Evolutionary conservation across 1,140 invertebrate genomes (phyloP), one percentile per base, ranked within the genome.

Genomic region (Hypsibius dujardini): DNA sequence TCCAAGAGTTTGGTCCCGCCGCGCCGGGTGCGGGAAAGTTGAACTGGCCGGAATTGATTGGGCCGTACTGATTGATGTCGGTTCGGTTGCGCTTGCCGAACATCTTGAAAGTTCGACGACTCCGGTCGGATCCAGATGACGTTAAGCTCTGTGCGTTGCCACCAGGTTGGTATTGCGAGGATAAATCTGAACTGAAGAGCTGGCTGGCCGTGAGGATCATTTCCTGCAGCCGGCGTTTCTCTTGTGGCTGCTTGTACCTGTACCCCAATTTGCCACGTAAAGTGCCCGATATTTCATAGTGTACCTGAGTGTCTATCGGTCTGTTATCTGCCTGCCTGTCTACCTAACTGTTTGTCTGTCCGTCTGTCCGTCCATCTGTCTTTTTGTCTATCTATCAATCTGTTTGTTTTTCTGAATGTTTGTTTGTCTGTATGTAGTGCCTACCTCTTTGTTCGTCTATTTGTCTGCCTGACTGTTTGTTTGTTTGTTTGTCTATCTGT

Each of bases 21-120:
- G 12, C 12, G 42, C 45, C 7, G 3, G 12, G 12, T 12, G 12
- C 45, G 62, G 12, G 12, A 42, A 3, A 7, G 42, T 12, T 42
- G 62, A 15, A 67, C 12, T 12, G 42, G 3, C 12, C 12, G 12
- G 12, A 67, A 42, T 3, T 42, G 42, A 12, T 42, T 15, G 12
- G 62, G 12, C 45, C 12, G 62, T 12, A 67, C 0, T 12, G 12
- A 42, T 42, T 42, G 42, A 7, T 67, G 62, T 12, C 42, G 12
- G 12, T 67, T 3, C 12, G 62, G 62, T 67, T 67, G 62, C 62
- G 62, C 62, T 67, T 67, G 42, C 62, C 62, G 62, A 67, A 67
- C 62, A 67, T 67, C 3, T 67, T 12, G 62, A 15, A 67, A 42
- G 62, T 67, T 42, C 45, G 12, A 42, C 62, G 62, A 45, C 12